Conservation (phyloP, 2,888 invertebrate species). For the Dorcus hopei region DNA sequence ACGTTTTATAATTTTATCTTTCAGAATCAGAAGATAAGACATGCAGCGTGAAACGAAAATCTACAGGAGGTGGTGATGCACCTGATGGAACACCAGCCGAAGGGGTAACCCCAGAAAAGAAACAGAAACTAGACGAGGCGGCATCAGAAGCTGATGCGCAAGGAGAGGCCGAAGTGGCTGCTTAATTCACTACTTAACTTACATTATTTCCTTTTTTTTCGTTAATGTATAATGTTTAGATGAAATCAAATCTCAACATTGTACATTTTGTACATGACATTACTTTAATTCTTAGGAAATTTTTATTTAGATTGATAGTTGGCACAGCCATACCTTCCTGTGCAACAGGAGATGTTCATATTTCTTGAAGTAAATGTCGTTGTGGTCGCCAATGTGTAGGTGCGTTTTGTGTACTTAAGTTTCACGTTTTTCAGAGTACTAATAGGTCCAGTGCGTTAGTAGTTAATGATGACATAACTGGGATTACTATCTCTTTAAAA, state of each 20-base stretch:
- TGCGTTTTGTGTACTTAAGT: no score
- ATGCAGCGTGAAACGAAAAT: constrained; percentile 66
- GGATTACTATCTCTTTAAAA: constrained; percentile 9
- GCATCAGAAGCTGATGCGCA: constrained; percentile 56
- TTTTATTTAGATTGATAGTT: constrained; percentile 39
- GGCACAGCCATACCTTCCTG: constrained; percentile 27
- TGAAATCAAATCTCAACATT: constrained; percentile 31
- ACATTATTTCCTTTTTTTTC: constrained; percentile 19
- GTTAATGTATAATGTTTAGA: constrained; percentile 36
- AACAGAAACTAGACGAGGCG: constrained; percentile 66
- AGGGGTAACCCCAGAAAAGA: constrained; percentile 69
- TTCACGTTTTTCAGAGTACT: no score
- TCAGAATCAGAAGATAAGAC: constrained; percentile 45
- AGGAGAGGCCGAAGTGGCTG: constrained; percentile 55
- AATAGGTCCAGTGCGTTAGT: background rate
- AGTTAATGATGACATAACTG: constrained; percentile 13
- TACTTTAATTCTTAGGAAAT: constrained; percentile 36
- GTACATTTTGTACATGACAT: constrained; percentile 29
- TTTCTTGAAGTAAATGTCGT: background rate
- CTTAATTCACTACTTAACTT: constrained; percentile 41
- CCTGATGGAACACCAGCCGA: constrained; percentile 49
- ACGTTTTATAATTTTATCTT: no score
- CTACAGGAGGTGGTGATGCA: constrained; percentile 56
- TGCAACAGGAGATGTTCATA: constrained; percentile 15
- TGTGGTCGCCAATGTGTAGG: no score